Percentiles rank a stretch among this genome's conserved stretches.
Evolutionary conservation across 2,797 vertebrate genomes (phyloP).

Genomic region (Sebastes steindachneri): DNA sequence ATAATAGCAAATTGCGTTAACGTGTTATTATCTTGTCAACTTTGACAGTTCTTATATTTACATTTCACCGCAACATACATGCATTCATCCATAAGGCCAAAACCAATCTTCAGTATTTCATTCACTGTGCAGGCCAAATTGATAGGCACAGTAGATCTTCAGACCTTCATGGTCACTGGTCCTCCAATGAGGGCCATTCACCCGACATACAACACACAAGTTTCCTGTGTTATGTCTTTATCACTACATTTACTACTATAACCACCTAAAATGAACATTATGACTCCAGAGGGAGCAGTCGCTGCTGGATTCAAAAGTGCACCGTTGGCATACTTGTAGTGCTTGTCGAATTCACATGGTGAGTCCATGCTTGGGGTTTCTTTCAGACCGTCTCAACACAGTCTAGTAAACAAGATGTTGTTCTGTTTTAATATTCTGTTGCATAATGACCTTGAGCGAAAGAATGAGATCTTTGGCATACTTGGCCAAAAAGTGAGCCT

Average conservation of each 20-base stretch:
- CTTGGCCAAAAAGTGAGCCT: background rate
- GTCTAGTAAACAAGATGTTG: background rate
- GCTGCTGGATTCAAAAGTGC: background rate
- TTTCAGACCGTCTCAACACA: background rate
- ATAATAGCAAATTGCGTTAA: too few relatives aligned
- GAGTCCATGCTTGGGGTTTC: background rate
- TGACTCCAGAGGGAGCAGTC: conserved; percentile 7
- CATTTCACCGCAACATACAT: background rate
- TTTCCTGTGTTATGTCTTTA: background rate
- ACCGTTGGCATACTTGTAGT: background rate
- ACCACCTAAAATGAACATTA: conserved; percentile 25
- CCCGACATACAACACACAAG: background rate
- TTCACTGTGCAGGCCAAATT: background rate
- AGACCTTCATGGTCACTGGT: background rate
- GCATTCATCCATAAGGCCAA: background rate
- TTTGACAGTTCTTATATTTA: background rate
- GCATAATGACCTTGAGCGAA: background rate
- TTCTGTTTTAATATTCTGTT: background rate
- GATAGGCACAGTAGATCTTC: background rate
- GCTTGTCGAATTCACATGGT: background rate
- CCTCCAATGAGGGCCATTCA: background rate
- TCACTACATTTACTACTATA: conserved; percentile 2
- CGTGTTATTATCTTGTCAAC: too few relatives aligned
- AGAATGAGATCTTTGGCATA: background rate
- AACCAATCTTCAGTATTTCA: background rate